phyloP scores from a whole-genome alignment of 2,797 vertebrate genomes.

The Gymnodraco acuticeps region DNA sequence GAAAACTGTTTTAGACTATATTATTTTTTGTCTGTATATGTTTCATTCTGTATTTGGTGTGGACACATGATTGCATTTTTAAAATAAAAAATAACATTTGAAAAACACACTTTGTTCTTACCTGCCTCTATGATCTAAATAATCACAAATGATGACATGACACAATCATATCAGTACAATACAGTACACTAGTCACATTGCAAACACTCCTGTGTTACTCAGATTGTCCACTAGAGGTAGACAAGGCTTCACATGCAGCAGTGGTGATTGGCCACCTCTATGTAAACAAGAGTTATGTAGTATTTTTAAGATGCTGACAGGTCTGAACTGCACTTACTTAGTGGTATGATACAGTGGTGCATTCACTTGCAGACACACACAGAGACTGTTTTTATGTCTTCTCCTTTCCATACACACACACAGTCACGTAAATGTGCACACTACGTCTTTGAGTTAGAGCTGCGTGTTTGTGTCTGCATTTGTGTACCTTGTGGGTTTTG shows the following conservation, averaged over 20 bases:
- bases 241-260: constrained; percentile 31
- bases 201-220: neutral
- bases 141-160: neutral
- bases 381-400: constrained; percentile 2
- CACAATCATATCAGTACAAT: neutral
- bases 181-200: neutral
- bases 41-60: neutral
- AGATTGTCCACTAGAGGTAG: constrained; percentile 56
- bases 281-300: neutral
- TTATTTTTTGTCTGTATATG: constrained; percentile 1
- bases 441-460: constrained; percentile 35
- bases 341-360: neutral
- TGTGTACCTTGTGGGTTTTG: constrained; percentile 72
- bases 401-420: neutral
- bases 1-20: neutral
- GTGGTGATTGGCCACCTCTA: neutral
- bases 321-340: constrained; percentile 9
- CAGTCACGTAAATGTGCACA: constrained; percentile 10
- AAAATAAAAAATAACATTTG: constrained; percentile 1
- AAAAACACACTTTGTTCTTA: neutral
- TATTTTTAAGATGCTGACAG: constrained; percentile 15
- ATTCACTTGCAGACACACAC: neutral
- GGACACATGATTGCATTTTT: neutral
- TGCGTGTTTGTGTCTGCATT: constrained; percentile 45
- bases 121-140: neutral